Conservation (phyloP, 2,113 vertebrate genomes). For the Prunella fulvescens region DNA sequence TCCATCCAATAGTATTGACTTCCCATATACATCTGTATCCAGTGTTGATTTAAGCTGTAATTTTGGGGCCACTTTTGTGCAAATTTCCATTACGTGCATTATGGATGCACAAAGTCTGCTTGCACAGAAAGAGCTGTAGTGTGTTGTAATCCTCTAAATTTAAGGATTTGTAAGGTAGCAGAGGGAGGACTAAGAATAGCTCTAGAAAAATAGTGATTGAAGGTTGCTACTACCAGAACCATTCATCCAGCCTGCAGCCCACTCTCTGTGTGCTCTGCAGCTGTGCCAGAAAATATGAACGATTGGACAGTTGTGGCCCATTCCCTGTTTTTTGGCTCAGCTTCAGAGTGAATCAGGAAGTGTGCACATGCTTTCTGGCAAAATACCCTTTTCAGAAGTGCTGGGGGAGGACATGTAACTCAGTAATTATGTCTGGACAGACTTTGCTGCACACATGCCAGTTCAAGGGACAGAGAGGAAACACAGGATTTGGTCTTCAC, state of each 20-base stretch:
- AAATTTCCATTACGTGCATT: background rate
- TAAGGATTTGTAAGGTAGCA: background rate
- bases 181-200: background rate
- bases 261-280: background rate
- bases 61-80: background rate
- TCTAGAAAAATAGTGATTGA: background rate
- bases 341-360: background rate
- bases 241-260: background rate
- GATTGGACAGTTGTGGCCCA: background rate
- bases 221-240: background rate
- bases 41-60: background rate
- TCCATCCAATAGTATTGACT: background rate
- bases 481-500: background rate
- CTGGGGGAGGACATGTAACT: background rate
- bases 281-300: constrained; percentile 4
- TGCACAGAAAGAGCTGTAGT: background rate
- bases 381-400: background rate
- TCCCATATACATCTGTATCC: background rate
- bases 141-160: background rate
- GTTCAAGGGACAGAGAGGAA: background rate
- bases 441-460: background rate
- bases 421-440: background rate
- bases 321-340: background rate
- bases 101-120: background rate
- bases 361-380: background rate